Evolutionary conservation across 1,140 invertebrate species (phyloP).

Genomic region (Cydia splendana): DNA sequence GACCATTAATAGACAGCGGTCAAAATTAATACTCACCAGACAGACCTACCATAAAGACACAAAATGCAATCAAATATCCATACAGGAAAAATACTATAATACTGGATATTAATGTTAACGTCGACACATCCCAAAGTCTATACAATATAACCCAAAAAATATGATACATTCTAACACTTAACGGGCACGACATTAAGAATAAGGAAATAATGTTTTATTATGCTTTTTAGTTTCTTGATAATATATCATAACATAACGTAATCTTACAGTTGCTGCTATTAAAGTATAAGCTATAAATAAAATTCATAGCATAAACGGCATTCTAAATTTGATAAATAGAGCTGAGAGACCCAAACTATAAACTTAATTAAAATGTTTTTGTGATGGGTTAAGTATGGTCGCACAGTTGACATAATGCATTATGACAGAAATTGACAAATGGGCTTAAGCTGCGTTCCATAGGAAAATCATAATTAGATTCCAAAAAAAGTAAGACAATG

Average conservation of each 20-base stretch:
- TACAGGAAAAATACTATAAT: conserved; percentile 91
- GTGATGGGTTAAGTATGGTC: too few relatives aligned
- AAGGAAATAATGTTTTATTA: background rate
- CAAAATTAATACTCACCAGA: conserved; percentile 83
- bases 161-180: conserved; percentile 57
- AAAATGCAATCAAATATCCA: conserved; percentile 86
- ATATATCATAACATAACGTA: conserved; percentile 11
- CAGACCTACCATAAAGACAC: conserved; percentile 84
- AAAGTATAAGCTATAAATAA: too few relatives aligned
- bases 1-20: conserved; percentile 15
- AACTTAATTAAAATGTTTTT: too few relatives aligned
- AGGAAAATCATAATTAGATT: too few relatives aligned
- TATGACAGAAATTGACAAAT: too few relatives aligned
- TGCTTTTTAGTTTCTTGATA: background rate
- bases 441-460: too few relatives aligned
- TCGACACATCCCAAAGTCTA: conserved; percentile 65
- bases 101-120: conserved; percentile 81
- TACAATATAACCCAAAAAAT: conserved; percentile 64
- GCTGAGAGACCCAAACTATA: too few relatives aligned
- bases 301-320: too few relatives aligned
- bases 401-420: too few relatives aligned
- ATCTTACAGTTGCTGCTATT: too few relatives aligned
- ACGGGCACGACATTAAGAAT: conserved; percentile 16
- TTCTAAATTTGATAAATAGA: too few relatives aligned
- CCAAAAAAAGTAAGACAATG: too few relatives aligned